Conservation (phyloP, 1,140 invertebrate species). For the Phymastichus coffea region DNA sequence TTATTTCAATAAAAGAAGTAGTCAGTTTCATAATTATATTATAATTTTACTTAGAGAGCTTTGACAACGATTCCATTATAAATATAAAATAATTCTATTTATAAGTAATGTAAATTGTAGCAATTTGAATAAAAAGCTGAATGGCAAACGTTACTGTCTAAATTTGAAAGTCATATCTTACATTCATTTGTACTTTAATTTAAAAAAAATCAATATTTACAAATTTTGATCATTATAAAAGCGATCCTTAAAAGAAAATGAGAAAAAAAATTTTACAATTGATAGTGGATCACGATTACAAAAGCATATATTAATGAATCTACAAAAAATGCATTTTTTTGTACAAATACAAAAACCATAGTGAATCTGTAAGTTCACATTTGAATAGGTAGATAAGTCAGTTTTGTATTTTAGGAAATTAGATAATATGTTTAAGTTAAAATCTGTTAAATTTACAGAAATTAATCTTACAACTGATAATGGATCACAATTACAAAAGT, state of each 20-base stretch:
- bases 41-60: too few species aligned
- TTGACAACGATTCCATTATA: too few species aligned
- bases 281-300: conserved; percentile 3
- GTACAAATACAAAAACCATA: conserved; percentile 21
- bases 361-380: too few species aligned
- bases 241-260: conserved; percentile 7
- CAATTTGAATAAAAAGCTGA: neutral
- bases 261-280: neutral
- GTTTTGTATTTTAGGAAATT: too few species aligned
- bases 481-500: too few species aligned
- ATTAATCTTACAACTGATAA: too few species aligned
- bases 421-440: too few species aligned
- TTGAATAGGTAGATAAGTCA: too few species aligned
- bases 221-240: conserved; percentile 19
- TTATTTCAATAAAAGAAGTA: too few species aligned
- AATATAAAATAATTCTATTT: neutral
- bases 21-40: too few species aligned
- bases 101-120: neutral
- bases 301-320: conserved; percentile 1
- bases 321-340: conserved; percentile 3
- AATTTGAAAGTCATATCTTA: conserved; percentile 14
- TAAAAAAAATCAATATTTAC: conserved; percentile 21
- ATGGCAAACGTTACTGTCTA: neutral
- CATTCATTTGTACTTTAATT: conserved; percentile 23
- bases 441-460: too few species aligned